phyloP scores from a whole-genome alignment of 2,888 invertebrate genomes.

The Drosophila antonietae region DNA sequence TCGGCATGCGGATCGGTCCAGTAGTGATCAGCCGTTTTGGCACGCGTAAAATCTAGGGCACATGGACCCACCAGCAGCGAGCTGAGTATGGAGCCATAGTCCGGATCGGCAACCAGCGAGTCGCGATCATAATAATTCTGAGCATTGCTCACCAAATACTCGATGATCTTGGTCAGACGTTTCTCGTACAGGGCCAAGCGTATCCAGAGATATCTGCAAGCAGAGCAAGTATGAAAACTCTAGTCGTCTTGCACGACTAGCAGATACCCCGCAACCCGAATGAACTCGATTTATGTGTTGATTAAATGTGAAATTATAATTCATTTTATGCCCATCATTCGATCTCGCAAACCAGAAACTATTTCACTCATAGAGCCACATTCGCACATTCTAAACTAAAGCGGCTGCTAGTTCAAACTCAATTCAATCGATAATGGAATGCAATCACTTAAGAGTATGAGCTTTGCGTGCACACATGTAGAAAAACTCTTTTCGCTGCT shows the following conservation, averaged over 20 bases:
- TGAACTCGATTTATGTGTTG: too few species aligned
- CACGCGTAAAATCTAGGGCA: constrained; percentile 95
- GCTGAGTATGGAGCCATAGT: constrained; percentile 95
- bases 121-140: constrained; percentile 95
- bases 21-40: constrained; percentile 94
- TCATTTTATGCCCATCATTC: too few species aligned
- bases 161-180: constrained; percentile 94
- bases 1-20: constrained; percentile 98
- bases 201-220: constrained; percentile 93
- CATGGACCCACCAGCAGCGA: constrained; percentile 97
- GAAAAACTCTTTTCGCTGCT: too few species aligned
- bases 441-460: too few species aligned
- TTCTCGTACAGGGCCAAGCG: constrained; percentile 96
- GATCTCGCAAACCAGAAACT: too few species aligned
- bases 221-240: neutral
- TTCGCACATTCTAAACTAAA: too few species aligned
- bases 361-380: too few species aligned
- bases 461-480: too few species aligned
- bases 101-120: constrained; percentile 94
- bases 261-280: too few species aligned
- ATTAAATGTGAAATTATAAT: too few species aligned
- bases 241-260: neutral
- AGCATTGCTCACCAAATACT: constrained; percentile 93
- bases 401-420: too few species aligned
- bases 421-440: too few species aligned